A percentile compares a stretch with the other conserved stretches of the same genome.
These are phyloP conservation scores for Acleris holmiana DNA, from an alignment of 2,888 invertebrate species.

Conservation along the genomic window DNA sequence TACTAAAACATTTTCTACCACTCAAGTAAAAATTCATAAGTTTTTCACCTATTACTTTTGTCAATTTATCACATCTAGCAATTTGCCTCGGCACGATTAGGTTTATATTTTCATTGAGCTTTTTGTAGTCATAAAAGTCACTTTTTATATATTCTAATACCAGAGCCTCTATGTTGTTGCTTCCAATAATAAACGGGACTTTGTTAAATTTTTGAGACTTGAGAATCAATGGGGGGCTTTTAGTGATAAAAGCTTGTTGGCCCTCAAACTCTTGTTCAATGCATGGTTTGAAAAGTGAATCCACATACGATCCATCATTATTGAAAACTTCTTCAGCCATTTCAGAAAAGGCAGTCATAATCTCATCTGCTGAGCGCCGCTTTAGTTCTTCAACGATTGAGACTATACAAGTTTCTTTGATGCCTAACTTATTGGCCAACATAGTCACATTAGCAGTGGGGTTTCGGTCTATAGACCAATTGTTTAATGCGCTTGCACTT, in stretches of 20 bases:
- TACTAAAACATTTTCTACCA: slow-evolving; percentile 58
- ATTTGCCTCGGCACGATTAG: slow-evolving; percentile 66
- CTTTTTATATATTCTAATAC: slow-evolving; percentile 56
- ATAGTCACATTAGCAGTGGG: slow-evolving; percentile 59
- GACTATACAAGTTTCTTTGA: slow-evolving; percentile 53
- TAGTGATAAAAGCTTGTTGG: slow-evolving; percentile 69
- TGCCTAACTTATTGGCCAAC: slow-evolving; percentile 61
- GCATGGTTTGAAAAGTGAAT: slow-evolving; percentile 69
- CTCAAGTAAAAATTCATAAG: slow-evolving; percentile 70
- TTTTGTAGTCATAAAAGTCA: slow-evolving; percentile 64
- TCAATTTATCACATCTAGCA: slow-evolving; percentile 52
- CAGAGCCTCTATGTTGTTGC: slow-evolving; percentile 68
- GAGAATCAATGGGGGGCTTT: slow-evolving; percentile 65
- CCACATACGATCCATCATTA: slow-evolving; percentile 53
- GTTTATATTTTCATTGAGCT: slow-evolving; percentile 60
- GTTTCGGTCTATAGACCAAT: slow-evolving; percentile 69
- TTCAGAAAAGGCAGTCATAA: slow-evolving; percentile 56
- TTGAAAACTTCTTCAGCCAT: slow-evolving; percentile 40
- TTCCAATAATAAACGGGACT: slow-evolving; percentile 76
- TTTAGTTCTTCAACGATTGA: slow-evolving; percentile 69
- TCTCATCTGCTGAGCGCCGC: slow-evolving; percentile 51
- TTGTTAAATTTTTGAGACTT: slow-evolving; percentile 73
- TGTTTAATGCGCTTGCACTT: slow-evolving; percentile 73
- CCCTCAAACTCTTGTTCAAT: slow-evolving; percentile 76
- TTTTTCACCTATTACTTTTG: slow-evolving; percentile 63